Evolutionary conservation across 2,113 vertebrate species (phyloP), one percentile per base, ranked within the genome.

Genomic region (Notarius lentiginosus): DNA sequence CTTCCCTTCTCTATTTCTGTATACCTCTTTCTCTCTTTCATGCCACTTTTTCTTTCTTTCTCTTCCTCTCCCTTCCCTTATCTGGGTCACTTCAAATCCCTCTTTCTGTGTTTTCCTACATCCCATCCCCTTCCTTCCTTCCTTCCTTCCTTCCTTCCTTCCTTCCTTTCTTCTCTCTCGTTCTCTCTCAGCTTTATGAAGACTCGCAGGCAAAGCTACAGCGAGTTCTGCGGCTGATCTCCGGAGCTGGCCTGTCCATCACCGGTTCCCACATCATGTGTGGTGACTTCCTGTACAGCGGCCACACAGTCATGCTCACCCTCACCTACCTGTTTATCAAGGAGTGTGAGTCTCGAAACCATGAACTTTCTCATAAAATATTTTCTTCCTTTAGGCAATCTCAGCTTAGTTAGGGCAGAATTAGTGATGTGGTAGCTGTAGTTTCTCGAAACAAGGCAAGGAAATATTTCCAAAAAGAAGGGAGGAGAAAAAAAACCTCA

Each of bases 261-360:
- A 99, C 97, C 0, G 97, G 96, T 80, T 98, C 98, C 0, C 97
- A 99, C 87, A 96, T 98, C 91, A 88, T 99, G 84, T 99, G 98
- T 2, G 98, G 98, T 90, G 98, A 99, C 93, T 99, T 98, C 89
- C 95, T 99, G 51, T 99, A 97, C 90, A 99, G 98, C 2, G 98
- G 98, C 30, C 98, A 99, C 93, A 99, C 98, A 0, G 97, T 99
- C 83, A 93, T 97, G 86, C 95, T 99, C 90, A 99, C 98, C 0
- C 96, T 99, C 82, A 97, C 96, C 10, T 99, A 99, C 86, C 93
- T 99, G 87, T 99, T 99, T 94, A 98, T 99, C 92, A 99, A 99
- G 90, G 98, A 99, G 93, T 99, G 98, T 99, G 93, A 97, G 98
- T 97, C 65, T 41, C 82, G 20, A 11, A 49, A 20, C 30, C 65